phyloP scores from a whole-genome alignment of 1,140 invertebrate species.

The Euglossa dilemma region DNA sequence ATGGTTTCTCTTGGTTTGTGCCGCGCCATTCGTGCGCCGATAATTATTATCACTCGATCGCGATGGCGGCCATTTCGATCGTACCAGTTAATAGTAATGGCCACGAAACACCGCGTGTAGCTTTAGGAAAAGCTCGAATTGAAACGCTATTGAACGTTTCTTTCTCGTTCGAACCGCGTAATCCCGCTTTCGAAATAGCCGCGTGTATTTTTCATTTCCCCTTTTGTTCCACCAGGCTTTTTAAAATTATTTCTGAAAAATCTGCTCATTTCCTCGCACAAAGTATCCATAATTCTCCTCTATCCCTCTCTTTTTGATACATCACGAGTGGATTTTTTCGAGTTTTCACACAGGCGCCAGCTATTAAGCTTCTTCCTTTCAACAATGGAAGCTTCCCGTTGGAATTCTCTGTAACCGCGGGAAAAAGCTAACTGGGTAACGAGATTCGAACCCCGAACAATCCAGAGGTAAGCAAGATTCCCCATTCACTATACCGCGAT shows the following conservation, averaged over 20 bases:
- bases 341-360: background rate
- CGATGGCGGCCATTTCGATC: background rate
- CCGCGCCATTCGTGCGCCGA: background rate
- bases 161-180: background rate
- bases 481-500: background rate
- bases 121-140: background rate
- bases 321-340: background rate
- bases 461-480: background rate
- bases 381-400: background rate
- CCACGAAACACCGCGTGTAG: background rate
- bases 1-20: too few relatives aligned
- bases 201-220: background rate
- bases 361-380: background rate
- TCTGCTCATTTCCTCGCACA: too few relatives aligned
- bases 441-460: background rate
- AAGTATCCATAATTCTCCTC: too few relatives aligned
- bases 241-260: too few relatives aligned
- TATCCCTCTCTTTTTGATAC: too few relatives aligned
- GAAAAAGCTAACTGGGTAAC: background rate
- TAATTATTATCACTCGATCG: conserved; percentile 14
- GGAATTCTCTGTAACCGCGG: background rate
- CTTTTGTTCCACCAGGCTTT: too few relatives aligned
- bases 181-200: background rate
- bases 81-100: background rate
- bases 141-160: background rate